phyloP scores from a whole-genome alignment of 2,113 vertebrate genomes.

The Excalfactoria chinensis region DNA sequence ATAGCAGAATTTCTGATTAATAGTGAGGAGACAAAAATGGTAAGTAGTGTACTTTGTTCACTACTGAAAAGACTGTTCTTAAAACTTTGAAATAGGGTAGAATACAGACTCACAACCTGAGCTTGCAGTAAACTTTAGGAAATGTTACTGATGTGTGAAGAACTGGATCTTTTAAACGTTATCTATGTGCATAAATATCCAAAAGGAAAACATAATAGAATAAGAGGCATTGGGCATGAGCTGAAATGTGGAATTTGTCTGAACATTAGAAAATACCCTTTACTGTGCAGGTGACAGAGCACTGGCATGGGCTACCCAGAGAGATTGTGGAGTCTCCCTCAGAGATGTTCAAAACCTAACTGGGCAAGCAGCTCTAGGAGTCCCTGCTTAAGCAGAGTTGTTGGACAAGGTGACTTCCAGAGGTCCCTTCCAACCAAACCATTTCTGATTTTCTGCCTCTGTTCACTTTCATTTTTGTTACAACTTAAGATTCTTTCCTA shows the following conservation, averaged over 20 bases:
- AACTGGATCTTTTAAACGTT: background rate
- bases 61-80: background rate
- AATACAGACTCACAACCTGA: background rate
- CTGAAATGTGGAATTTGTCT: background rate
- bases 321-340: background rate
- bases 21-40: slow-evolving; percentile 93
- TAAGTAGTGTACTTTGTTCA: slow-evolving; percentile 61
- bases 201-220: background rate
- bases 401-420: background rate
- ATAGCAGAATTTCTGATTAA: slow-evolving; percentile 90
- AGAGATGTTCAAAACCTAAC: background rate
- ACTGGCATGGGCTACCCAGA: background rate
- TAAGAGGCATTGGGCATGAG: background rate
- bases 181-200: background rate
- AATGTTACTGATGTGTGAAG: background rate
- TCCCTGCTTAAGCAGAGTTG: background rate
- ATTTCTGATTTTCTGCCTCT: background rate
- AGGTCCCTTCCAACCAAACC: background rate
- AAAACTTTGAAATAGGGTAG: background rate
- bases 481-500: background rate
- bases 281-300: background rate
- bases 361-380: background rate
- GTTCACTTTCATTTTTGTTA: background rate
- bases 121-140: background rate
- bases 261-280: background rate